Conservation (phyloP, 2,113 vertebrate genomes). For the Sylvietta virens region DNA sequence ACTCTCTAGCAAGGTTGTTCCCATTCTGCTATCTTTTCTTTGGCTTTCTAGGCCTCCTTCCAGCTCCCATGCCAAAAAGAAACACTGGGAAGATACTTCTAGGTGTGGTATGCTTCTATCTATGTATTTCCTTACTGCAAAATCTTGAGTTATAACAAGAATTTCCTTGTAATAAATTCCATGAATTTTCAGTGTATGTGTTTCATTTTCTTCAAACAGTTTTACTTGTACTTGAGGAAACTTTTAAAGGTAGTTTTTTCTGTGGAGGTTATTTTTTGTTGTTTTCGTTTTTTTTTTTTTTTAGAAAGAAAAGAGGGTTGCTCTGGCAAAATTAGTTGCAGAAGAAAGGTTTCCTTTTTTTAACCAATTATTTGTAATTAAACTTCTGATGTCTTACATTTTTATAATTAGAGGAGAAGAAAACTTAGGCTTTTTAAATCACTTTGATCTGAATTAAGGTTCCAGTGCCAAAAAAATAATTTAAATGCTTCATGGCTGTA, state of each 20-base stretch:
- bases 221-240: background rate
- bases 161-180: background rate
- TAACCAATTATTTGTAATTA: constrained; percentile 19
- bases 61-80: background rate
- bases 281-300: background rate
- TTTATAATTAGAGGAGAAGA: constrained; percentile 5
- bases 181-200: background rate
- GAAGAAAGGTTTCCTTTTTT: background rate
- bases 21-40: background rate
- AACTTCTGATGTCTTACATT: background rate
- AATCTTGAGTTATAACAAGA: background rate
- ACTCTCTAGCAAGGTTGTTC: background rate
- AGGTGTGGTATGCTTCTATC: background rate
- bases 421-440: background rate
- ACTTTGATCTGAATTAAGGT: constrained; percentile 31
- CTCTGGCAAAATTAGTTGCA: background rate
- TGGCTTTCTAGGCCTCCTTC: background rate
- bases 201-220: background rate
- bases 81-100: background rate
- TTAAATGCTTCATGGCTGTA: background rate
- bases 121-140: background rate
- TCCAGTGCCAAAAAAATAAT: constrained; percentile 9
- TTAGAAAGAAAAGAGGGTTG: background rate
- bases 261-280: background rate
- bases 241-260: background rate